Percentiles rank a stretch among this genome's conserved stretches.
Conservation (phyloP, 2,113 vertebrate genomes). For the Corynorhinus townsendii region DNA sequence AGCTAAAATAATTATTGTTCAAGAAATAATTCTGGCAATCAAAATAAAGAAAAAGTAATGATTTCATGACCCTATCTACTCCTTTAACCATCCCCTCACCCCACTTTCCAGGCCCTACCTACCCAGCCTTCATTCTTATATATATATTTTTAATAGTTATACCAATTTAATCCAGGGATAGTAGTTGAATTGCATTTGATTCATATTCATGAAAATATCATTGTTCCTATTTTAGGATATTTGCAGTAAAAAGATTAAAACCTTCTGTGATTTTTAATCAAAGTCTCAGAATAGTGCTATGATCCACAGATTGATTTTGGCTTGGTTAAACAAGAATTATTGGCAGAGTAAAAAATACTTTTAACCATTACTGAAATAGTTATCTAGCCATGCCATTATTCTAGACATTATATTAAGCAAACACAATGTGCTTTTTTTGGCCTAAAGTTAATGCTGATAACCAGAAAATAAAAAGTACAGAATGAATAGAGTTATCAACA, state of each 20-base stretch:
- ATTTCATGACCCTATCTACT: background rate
- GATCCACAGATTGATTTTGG: background rate
- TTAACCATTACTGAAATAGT: slow-evolving; percentile 3
- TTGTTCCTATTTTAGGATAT: background rate
- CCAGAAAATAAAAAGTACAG: background rate
- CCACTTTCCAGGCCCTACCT: background rate
- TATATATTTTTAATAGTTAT: background rate
- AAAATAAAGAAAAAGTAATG: background rate
- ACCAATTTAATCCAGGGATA: background rate
- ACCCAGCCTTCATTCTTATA: background rate
- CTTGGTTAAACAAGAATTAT: slow-evolving; percentile 38
- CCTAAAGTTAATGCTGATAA: background rate
- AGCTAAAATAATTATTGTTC: background rate
- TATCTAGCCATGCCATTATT: background rate
- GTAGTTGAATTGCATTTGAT: background rate
- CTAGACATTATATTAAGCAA: background rate
- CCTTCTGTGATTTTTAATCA: background rate
- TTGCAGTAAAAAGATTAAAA: slow-evolving; percentile 14
- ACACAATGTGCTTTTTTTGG: background rate
- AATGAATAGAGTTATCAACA: background rate
- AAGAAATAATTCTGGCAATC: background rate
- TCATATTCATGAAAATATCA: background rate
- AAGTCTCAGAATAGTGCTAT: background rate
- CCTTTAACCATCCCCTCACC: background rate
- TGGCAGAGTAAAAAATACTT: slow-evolving; percentile 30